phyloP scores from a whole-genome alignment of 2,888 invertebrate genomes.

The Saturnia pavonia region DNA sequence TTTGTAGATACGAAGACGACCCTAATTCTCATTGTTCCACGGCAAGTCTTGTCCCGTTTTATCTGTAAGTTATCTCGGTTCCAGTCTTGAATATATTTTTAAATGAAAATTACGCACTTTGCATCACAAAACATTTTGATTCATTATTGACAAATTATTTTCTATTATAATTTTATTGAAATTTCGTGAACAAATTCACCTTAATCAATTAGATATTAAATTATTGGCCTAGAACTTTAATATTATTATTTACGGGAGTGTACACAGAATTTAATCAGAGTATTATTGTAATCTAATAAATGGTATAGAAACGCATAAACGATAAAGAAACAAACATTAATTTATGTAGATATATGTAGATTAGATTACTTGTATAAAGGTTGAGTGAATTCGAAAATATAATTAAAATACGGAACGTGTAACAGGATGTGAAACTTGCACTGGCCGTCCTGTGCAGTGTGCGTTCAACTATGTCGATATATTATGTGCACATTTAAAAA shows the following conservation, averaged over 20 bases:
- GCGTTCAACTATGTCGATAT: background rate
- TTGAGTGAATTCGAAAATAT: background rate
- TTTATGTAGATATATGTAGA: too few species aligned
- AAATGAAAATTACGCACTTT: background rate
- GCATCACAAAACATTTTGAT: background rate
- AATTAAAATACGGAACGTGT: background rate
- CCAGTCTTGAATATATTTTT: background rate
- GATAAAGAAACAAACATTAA: too few species aligned
- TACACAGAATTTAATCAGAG: too few species aligned
- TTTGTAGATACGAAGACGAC: conserved; percentile 15
- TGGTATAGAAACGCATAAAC: too few species aligned
- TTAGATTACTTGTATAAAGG: background rate
- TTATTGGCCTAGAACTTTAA: too few species aligned
- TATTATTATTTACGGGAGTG: too few species aligned
- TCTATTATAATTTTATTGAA: too few species aligned
- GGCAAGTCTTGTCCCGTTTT: conserved; percentile 5
- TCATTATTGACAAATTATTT: too few species aligned
- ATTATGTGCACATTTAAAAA: too few species aligned
- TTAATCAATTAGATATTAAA: background rate
- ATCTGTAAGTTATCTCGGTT: conserved; percentile 1
- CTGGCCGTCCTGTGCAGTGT: background rate
- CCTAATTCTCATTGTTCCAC: conserved; percentile 12
- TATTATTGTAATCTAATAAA: too few species aligned
- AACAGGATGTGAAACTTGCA: conserved; percentile 4
- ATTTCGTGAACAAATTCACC: too few species aligned